Evolutionary conservation across 2,797 vertebrate species (phyloP).

Genomic region (Rhincodon typus): DNA sequence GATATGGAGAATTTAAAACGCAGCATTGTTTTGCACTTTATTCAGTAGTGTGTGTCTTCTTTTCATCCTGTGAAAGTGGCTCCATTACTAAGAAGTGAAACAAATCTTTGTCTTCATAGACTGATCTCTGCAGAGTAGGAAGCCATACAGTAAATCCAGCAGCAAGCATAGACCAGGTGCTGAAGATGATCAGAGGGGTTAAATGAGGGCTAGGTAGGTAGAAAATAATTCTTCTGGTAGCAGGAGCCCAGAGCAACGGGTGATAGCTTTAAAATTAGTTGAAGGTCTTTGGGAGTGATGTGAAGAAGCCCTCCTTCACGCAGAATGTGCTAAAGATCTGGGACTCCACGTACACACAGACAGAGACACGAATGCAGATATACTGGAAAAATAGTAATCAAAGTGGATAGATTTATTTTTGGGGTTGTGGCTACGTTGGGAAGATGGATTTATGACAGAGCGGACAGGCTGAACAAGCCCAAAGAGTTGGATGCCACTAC

Average conservation of each 20-base stretch:
- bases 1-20: background rate
- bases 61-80: background rate
- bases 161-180: background rate
- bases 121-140: background rate
- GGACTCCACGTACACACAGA: background rate
- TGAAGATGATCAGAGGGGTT: background rate
- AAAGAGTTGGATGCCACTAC: background rate
- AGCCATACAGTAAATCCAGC: background rate
- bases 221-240: background rate
- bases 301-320: background rate
- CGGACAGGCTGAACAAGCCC: background rate
- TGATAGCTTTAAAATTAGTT: background rate
- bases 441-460: background rate
- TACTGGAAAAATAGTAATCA: background rate
- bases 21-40: constrained; percentile 24
- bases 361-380: background rate
- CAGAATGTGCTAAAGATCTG: background rate
- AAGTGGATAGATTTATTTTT: background rate
- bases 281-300: background rate
- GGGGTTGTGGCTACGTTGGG: background rate
- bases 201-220: background rate
- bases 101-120: background rate
- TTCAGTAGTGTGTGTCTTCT: background rate
- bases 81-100: background rate
- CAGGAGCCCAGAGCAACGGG: background rate